phyloP scores from a whole-genome alignment of 1,140 invertebrate species.

The Thaumetopoea pityocampa region DNA sequence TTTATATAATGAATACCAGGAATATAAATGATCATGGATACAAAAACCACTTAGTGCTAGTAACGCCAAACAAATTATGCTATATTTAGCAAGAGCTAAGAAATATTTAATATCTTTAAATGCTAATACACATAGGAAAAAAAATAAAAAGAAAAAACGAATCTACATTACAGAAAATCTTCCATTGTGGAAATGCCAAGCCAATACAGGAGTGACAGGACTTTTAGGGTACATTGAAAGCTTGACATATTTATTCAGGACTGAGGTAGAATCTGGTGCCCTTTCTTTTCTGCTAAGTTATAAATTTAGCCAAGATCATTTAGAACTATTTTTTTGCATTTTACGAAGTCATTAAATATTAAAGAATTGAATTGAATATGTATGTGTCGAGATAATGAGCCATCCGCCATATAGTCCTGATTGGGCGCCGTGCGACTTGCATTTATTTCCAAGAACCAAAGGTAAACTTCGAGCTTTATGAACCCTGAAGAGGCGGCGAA shows the following conservation, averaged over 20 bases:
- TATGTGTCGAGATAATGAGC: no score
- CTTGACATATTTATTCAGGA: conserved; percentile 12
- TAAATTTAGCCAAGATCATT: conserved; percentile 21
- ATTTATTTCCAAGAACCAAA: no score
- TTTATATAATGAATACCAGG: conserved; percentile 7
- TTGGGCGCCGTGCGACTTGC: no score
- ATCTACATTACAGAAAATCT: not conserved
- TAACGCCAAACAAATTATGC: not conserved
- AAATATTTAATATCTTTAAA: not conserved
- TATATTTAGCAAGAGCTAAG: not conserved
- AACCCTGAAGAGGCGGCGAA: no score
- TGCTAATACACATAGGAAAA: not conserved
- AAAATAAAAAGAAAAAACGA: conserved; percentile 1
- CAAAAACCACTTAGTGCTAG: conserved; percentile 7
- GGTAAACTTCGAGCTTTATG: no score
- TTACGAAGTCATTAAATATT: conserved; percentile 15
- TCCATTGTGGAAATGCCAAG: not conserved
- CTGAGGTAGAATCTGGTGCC: not conserved
- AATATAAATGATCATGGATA: not conserved
- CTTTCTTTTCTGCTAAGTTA: conserved; percentile 15
- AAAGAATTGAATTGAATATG: no score
- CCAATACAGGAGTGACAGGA: conserved; percentile 20
- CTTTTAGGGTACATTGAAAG: conserved; percentile 21
- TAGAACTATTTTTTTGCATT: conserved; percentile 19
- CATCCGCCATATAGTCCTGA: no score